phyloP scores from a whole-genome alignment of 2,797 vertebrate species.

The Mastacembelus armatus region DNA sequence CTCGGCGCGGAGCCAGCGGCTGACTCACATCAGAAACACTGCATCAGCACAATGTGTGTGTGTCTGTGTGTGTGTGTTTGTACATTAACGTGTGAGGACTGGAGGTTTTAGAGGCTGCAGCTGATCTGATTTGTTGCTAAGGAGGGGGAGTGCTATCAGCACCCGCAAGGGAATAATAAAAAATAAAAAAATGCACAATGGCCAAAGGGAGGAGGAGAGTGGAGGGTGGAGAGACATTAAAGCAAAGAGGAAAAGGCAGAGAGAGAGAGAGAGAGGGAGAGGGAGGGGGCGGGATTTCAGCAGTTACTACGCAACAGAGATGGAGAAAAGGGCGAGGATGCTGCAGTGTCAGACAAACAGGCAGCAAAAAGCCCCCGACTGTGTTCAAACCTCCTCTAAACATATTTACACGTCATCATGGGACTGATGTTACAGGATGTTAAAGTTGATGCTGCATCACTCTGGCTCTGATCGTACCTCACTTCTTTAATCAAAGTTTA shows the following conservation, averaged over 20 bases:
- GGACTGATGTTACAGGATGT: no score
- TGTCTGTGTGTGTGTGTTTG: conserved; percentile 16
- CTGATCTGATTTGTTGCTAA: conserved; percentile 34
- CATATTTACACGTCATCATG: neutral
- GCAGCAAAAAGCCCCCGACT: no score
- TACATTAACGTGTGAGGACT: neutral
- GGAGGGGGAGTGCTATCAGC: conserved; percentile 32
- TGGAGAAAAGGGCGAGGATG: conserved; percentile 13
- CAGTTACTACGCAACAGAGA: conserved; percentile 54
- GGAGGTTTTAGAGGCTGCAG: conserved; percentile 14
- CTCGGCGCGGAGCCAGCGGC: conserved; percentile 19
- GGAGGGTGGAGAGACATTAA: neutral
- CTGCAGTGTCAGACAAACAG: conserved; percentile 8
- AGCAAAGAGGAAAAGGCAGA: neutral
- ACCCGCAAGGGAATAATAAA: conserved; percentile 14
- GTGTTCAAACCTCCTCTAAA: neutral
- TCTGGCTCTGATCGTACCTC: no score
- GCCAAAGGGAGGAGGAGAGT: conserved; percentile 1
- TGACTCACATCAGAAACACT: conserved; percentile 45
- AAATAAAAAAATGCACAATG: conserved; percentile 23
- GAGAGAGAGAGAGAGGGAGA: neutral
- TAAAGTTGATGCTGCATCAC: no score
- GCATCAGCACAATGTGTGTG: conserved; percentile 35
- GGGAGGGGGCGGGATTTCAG: neutral
- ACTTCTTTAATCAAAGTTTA: no score